Percentiles rank a stretch among this genome's conserved stretches.
Evolutionary conservation across 2,888 invertebrate genomes (phyloP).

Genomic region (Oeneis ivallda): DNA sequence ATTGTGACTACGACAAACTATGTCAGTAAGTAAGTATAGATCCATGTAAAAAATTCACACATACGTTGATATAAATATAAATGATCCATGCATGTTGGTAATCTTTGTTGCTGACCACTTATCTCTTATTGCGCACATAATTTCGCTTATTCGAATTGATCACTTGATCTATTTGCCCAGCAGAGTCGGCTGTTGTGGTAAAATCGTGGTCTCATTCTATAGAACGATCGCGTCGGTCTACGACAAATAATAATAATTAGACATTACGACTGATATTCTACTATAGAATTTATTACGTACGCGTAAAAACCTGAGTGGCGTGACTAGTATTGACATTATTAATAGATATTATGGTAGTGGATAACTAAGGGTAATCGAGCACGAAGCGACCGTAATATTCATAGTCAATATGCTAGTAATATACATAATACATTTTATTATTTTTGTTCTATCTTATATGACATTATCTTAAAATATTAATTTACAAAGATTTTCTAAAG

Average conservation of each 20-base stretch:
- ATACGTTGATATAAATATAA: too few relatives aligned
- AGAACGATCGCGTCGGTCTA: background rate
- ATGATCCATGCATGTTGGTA: too few relatives aligned
- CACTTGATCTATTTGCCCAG: background rate
- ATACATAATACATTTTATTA: constrained; percentile 6
- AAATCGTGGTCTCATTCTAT: background rate
- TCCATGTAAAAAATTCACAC: too few relatives aligned
- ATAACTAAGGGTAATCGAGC: constrained; percentile 25
- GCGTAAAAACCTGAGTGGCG: constrained; percentile 33
- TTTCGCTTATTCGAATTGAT: background rate
- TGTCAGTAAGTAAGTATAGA: too few relatives aligned
- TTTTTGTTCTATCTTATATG: background rate
- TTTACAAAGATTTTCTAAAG: too few relatives aligned
- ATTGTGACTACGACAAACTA: too few relatives aligned
- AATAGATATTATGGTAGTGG: constrained; percentile 35
- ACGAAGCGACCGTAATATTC: constrained; percentile 23
- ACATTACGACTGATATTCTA: constrained; percentile 23
- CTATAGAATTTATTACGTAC: constrained; percentile 31
- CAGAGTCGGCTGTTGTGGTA: background rate
- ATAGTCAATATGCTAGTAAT: too few relatives aligned
- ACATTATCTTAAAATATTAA: too few relatives aligned
- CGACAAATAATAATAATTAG: constrained; percentile 1
- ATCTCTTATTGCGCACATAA: background rate
- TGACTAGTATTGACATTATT: constrained; percentile 34
- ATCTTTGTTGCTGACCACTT: too few relatives aligned